phyloP scores from a whole-genome alignment of 2,888 invertebrate species.

The Dicranocentrus wangi region DNA sequence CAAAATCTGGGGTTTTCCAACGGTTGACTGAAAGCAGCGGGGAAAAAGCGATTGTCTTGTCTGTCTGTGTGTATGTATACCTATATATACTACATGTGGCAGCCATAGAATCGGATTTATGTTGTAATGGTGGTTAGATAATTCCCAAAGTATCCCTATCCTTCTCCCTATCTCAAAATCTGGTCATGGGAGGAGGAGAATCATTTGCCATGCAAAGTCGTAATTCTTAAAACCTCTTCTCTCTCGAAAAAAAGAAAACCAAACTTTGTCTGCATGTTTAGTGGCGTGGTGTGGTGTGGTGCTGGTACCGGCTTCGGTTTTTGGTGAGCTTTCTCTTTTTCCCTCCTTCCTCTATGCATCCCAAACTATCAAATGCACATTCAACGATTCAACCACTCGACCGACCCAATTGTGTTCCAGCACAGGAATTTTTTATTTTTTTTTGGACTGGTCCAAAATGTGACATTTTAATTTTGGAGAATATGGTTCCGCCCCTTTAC shows the following conservation, averaged over 20 bases:
- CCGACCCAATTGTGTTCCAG: no score
- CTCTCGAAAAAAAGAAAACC: background rate
- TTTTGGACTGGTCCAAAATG: background rate
- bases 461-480: constrained; percentile 27
- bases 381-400: no score
- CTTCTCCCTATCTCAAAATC: constrained; percentile 38
- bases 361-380: no score
- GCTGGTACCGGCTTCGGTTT: no score
- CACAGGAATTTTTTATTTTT: no score
- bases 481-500: constrained; percentile 5
- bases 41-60: background rate
- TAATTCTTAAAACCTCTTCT: constrained; percentile 37
- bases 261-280: background rate
- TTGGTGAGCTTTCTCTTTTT: no score
- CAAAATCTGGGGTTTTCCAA: background rate
- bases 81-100: background rate
- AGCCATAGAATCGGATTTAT: constrained; percentile 50
- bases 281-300: no score
- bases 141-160: constrained; percentile 38
- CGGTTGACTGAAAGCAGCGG: constrained; percentile 7
- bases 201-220: constrained; percentile 48
- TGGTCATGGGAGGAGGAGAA: constrained; percentile 37
- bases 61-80: background rate
- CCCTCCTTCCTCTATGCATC: no score
- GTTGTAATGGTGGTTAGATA: constrained; percentile 38